Evolutionary conservation across 2,797 vertebrate genomes (phyloP), one percentile per base, ranked within the genome.

Genomic region (Mormyrops attenuatus): DNA sequence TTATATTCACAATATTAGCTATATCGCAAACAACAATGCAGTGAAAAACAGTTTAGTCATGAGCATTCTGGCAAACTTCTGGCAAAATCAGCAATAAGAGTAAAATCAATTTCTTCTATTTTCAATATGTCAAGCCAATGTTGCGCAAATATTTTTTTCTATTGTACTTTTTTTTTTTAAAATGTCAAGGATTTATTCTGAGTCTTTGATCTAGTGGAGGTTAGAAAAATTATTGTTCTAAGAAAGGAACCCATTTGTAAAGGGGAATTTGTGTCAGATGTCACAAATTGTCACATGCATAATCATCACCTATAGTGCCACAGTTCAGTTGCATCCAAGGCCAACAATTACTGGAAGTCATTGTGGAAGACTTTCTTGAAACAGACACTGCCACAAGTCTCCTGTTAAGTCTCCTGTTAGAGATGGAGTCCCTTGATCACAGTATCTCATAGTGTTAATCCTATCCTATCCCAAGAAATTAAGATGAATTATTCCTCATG

Each of bases 271-370:
- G 90, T 87, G 77, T 90, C 50, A 87, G 55, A 89, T 88, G 73
- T 87, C 89, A 80, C 88, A 90, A 90, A 91, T 82, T 85, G 85
- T 66, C 89, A 69, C 53, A n/a, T n/a, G n/a, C n/a, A n/a, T n/a
- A 89, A 90, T 88, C 63, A 91, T 87, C 90, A 87, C 77, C 84
- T 90, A 15, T 17, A 11, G 41, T 60, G 34, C 11, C 5, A 49
- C n/a, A 85, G 90, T 50, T 89, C 55, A 60, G 69, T 89, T 53
- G 4, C 73, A 80, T 80, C 88, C 85, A 89, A 91, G 90, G 89
- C 90, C 90, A 41, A 88, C 4, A 17, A 15, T 41, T 17, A 15
- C 53, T 41, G 15, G 85, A 7, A 57, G 53, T 87, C 30, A 38
- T 30, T 41, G 17, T n/a, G 30, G 41, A 13, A 85, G n/a, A 47